Base-by-base conservation (phyloP, 2,888 invertebrate genomes). In the Scaptomyza polygonia region DNA sequence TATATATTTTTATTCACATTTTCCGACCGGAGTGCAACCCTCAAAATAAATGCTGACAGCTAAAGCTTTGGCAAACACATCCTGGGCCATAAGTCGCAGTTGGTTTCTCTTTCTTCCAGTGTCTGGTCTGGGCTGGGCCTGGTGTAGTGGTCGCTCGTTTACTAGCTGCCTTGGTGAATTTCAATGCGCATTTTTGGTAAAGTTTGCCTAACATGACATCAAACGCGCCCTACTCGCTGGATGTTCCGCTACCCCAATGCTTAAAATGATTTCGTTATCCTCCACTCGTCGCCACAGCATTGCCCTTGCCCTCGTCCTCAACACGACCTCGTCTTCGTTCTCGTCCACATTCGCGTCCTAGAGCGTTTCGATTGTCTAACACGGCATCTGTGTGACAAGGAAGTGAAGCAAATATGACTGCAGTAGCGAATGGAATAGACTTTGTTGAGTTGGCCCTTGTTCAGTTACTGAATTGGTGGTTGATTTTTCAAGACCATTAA, bases 101-200 rank as follows among this genome's bases (percentile, higher is more conserved):
- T 79, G 84, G 72, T 90, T 90, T 90, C 90, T 90, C 90, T 90
- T 90, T 90, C 90, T 90, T 77, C 89, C 79, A 79, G 74, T 86
- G 90, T 90, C 90, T 90, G 88, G 79, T 42, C 59, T 14, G 42
- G 42, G 49, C 11, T 16, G 27, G 49, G 49, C 39, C 42, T 32
- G 59, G 54, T 67, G 65, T 71, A 67, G 54, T 69, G 58, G 52
- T 64, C 48, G 52, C 48, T 49, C 54, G 12, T 44, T 42, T 49
- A 27, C 14, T 49, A 42, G 65, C 49, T 64, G 67, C 57, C 67
- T 65, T 67, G 68, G 58, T 48, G 36, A 68, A 71, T 63, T 68
- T 63, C 62, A 48, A 59, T 71, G 74, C 71, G 73, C 59, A 78
- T 67, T 76, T 81, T 79, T 77, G 88, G 89, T 89, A 89, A 89